phyloP scores from a whole-genome alignment of 1,140 invertebrate species.

The Penaeus indicus region DNA sequence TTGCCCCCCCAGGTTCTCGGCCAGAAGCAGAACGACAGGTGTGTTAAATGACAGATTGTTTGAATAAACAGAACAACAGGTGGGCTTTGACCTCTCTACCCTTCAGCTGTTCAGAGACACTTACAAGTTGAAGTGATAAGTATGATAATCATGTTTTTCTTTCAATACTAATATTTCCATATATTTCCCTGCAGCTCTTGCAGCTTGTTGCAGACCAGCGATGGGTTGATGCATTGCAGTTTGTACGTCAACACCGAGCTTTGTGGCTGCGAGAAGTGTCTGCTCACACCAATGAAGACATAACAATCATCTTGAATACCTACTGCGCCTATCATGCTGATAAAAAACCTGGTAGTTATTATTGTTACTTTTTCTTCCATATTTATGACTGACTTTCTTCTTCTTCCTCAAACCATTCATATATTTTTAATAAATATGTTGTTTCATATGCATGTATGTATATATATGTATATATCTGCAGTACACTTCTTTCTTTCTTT shows the following conservation, averaged over 20 bases:
- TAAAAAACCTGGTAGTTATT: slow-evolving; percentile 76
- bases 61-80: no score
- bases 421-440: background rate
- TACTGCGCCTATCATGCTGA: slow-evolving; percentile 80
- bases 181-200: slow-evolving; percentile 69
- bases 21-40: slow-evolving; percentile 74
- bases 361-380: background rate
- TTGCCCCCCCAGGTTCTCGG: slow-evolving; percentile 73
- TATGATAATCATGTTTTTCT: background rate
- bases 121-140: no score
- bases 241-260: slow-evolving; percentile 76
- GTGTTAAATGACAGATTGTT: slow-evolving; percentile 72
- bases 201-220: slow-evolving; percentile 77
- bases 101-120: no score
- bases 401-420: background rate
- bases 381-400: background rate
- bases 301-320: slow-evolving; percentile 79
- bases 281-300: slow-evolving; percentile 72
- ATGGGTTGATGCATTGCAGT: slow-evolving; percentile 78
- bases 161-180: background rate
- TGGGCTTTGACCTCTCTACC: no score
- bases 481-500: slow-evolving; percentile 26
- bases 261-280: slow-evolving; percentile 76
- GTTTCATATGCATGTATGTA: background rate
- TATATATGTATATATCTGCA: background rate